These are phyloP conservation scores for Leptodactylus fallax DNA, from an alignment of 2,797 vertebrate species.

Conservation along the genomic window DNA sequence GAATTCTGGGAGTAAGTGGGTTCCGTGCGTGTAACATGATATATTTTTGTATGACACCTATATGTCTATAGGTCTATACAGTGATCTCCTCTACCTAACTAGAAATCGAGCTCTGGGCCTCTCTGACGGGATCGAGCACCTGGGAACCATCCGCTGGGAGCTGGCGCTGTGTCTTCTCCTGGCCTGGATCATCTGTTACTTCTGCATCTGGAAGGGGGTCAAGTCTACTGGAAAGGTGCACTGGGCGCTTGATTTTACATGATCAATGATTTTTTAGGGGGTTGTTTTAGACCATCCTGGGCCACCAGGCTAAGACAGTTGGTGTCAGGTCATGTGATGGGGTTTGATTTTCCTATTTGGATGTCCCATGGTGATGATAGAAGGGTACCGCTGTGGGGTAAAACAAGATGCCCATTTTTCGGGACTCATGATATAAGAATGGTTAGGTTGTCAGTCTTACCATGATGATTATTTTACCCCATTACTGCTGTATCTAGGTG, in stretches of 20 bases:
- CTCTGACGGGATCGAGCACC: constrained; percentile 73
- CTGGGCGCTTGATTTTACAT: not conserved
- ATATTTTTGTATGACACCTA: not conserved
- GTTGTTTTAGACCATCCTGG: not conserved
- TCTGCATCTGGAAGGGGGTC: constrained; percentile 86
- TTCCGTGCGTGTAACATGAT: not conserved
- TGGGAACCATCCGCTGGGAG: constrained; percentile 78
- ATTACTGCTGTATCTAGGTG: too few relatives aligned
- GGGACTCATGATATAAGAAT: too few relatives aligned
- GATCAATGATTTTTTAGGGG: not conserved
- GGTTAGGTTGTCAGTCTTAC: too few relatives aligned
- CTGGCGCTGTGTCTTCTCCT: constrained; percentile 77
- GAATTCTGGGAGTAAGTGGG: constrained; percentile 87
- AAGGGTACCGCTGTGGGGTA: not conserved
- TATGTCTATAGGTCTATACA: not conserved
- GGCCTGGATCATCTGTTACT: constrained; percentile 84
- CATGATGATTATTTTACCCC: too few relatives aligned
- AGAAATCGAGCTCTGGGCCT: constrained; percentile 83
- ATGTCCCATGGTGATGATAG: not conserved
- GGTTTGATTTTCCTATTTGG: not conserved
- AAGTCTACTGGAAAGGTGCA: constrained; percentile 83
- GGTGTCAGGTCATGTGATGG: not conserved
- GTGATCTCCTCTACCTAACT: not conserved
- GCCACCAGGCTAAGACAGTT: not conserved
- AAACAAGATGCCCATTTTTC: not conserved